Evolutionary conservation across 2,797 vertebrate genomes (phyloP), one percentile per base, ranked within the genome.

Genomic region (Melanotaenia pygmaea): DNA sequence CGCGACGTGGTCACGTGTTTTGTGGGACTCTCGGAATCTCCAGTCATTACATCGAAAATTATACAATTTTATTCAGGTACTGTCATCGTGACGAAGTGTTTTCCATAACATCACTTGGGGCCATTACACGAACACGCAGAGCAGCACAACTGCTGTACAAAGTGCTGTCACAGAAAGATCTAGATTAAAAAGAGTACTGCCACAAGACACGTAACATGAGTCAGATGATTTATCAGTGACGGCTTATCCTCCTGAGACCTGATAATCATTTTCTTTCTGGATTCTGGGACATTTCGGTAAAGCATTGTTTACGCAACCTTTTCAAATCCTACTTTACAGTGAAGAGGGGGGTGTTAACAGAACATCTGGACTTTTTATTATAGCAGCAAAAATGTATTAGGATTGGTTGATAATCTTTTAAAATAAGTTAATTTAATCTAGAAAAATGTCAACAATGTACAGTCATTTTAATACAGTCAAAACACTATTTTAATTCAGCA

Each of bases 21-120:
- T 61, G 57, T 62, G 82, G 80, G 86, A 83, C 74, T 66, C 81
- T 69, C 83, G 80, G 86, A 83, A 76, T 66, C 84, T 69, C 83
- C 70, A 62, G 7, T 47, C 12, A 24, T 32, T 50, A 40, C 20
- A 26, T 1, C 16, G 67, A 70, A 71, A 74, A 16, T 11, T 51
- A 74, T 57, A 22, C 22, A 1, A 5, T 45, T 16, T 63, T 3
- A 45, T 6, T n/a, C 10, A 12, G 4, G 24, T 22, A 0, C 26
- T 26, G 20, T 30, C 34, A 56, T 8, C 1, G 67, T 72, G 74
- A 82, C 64, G 28, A 24, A 64, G 53, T 64, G 0, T 57, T 70
- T 76, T 9, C 1, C 10, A 14, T 14, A 18, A 73, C 20, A 14
- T 43, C 47, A 4, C 7, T 11, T 4, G n/a, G n/a, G 34, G 54